Evolutionary conservation across 2,113 vertebrate species (phyloP).

Genomic region (Pelobates fuscus): DNA sequence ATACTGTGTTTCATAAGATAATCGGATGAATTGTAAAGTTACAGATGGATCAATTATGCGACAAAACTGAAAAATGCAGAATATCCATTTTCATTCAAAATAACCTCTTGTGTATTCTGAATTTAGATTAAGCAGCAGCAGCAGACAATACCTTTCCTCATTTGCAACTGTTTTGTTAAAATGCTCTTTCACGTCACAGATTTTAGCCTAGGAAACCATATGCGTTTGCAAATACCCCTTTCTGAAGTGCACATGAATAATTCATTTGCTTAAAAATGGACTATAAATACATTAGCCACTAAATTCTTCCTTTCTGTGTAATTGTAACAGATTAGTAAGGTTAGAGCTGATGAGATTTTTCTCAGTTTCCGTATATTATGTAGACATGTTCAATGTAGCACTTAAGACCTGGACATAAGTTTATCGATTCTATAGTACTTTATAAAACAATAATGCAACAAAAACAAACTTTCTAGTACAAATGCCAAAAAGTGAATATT

Average conservation of each 20-base stretch:
- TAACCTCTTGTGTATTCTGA: conserved; percentile 35
- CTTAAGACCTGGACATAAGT: conserved; percentile 3
- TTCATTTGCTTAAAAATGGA: conserved; percentile 31
- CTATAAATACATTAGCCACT: conserved; percentile 38
- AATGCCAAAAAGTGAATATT: too few species aligned
- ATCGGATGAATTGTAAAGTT: conserved; percentile 33
- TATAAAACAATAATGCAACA: neutral
- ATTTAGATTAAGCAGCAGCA: conserved; percentile 23
- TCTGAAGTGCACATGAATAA: conserved; percentile 39
- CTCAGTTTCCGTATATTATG: conserved; percentile 10
- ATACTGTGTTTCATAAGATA: conserved; percentile 24
- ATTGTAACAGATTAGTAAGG: conserved; percentile 41
- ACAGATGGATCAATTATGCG: conserved; percentile 39
- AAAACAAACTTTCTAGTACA: too few species aligned
- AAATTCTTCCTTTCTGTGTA: conserved; percentile 36
- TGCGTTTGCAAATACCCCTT: conserved; percentile 20
- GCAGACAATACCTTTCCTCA: conserved; percentile 18
- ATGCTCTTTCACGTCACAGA: conserved; percentile 31
- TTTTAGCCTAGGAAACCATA: conserved; percentile 23
- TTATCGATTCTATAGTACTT: neutral
- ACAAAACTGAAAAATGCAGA: conserved; percentile 45
- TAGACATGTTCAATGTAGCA: conserved; percentile 7
- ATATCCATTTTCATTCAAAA: conserved; percentile 40
- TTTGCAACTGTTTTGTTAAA: conserved; percentile 30
- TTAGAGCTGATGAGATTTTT: conserved; percentile 31